Conservation (phyloP, 2,797 vertebrate species). For the Bufotes viridis region DNA sequence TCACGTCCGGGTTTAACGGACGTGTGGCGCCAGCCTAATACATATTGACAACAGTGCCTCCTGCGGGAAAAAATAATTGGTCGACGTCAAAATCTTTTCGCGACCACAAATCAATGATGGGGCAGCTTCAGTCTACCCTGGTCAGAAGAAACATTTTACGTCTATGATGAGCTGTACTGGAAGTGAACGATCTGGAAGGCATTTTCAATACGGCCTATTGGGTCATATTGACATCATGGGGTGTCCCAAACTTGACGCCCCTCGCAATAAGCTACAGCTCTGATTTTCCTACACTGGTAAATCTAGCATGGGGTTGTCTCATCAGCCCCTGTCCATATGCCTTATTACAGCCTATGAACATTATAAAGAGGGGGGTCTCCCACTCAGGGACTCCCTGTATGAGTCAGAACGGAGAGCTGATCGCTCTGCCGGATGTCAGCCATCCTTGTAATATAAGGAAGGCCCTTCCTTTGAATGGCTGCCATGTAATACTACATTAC, state of each 20-base stretch:
- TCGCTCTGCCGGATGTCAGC: too few relatives aligned
- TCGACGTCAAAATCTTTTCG: background rate
- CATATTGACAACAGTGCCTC: background rate
- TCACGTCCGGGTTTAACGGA: too few relatives aligned
- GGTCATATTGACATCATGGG: background rate
- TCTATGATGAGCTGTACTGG: background rate
- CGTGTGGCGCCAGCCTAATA: too few relatives aligned
- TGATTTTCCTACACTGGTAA: background rate
- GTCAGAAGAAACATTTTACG: background rate
- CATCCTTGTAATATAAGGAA: too few relatives aligned
- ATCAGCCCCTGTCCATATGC: too few relatives aligned
- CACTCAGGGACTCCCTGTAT: too few relatives aligned
- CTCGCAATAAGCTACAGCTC: background rate
- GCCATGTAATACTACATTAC: too few relatives aligned
- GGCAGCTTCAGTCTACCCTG: background rate
- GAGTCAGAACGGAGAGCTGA: too few relatives aligned
- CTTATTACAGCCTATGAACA: too few relatives aligned
- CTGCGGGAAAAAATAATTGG: background rate
- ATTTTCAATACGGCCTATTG: background rate
- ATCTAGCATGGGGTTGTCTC: background rate
- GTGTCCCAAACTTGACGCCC: background rate
- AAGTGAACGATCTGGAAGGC: background rate
- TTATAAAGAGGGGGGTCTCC: too few relatives aligned
- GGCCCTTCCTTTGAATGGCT: too few relatives aligned
- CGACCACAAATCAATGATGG: background rate